Percentiles rank a stretch among this genome's conserved stretches.
phyloP scores from a whole-genome alignment of 1,140 invertebrate genomes.

The Harpegnathos saltator region DNA sequence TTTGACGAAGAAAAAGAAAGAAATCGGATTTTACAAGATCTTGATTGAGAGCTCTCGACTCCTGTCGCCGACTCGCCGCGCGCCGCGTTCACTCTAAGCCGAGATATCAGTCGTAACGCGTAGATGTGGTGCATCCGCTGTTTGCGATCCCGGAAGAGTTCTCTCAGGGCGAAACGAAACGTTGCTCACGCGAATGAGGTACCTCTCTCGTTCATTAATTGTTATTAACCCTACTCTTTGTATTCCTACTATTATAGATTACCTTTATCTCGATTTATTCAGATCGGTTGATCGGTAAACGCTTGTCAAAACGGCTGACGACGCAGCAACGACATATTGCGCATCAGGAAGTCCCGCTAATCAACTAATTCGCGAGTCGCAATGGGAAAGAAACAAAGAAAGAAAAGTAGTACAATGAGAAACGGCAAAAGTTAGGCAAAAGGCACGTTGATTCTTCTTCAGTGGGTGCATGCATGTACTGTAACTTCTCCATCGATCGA shows the following conservation, averaged over 20 bases:
- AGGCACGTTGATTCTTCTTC: constrained; percentile 41
- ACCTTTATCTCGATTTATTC: constrained; percentile 61
- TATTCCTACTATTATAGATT: constrained; percentile 72
- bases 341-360: constrained; percentile 30
- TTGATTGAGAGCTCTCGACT: not conserved
- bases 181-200: constrained; percentile 47
- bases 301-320: constrained; percentile 54
- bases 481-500: constrained; percentile 43
- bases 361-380: constrained; percentile 18
- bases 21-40: constrained; percentile 5
- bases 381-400: not conserved
- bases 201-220: constrained; percentile 59
- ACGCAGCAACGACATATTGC: constrained; percentile 35
- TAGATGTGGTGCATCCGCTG: not conserved
- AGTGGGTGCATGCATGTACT: constrained; percentile 29
- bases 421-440: constrained; percentile 12
- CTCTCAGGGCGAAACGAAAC: constrained; percentile 11
- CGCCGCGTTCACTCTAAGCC: too few species aligned
- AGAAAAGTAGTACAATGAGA: constrained; percentile 47
- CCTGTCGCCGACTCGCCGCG: constrained; percentile 2
- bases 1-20: not conserved
- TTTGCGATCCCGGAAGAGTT: constrained; percentile 5
- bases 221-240: constrained; percentile 72
- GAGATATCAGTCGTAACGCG: not conserved
- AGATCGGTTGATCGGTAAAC: constrained; percentile 62